Percentiles rank a stretch among this genome's conserved stretches.
Evolutionary conservation across 1,140 invertebrate species (phyloP).

Genomic region (Phenacoccus solenopsis): DNA sequence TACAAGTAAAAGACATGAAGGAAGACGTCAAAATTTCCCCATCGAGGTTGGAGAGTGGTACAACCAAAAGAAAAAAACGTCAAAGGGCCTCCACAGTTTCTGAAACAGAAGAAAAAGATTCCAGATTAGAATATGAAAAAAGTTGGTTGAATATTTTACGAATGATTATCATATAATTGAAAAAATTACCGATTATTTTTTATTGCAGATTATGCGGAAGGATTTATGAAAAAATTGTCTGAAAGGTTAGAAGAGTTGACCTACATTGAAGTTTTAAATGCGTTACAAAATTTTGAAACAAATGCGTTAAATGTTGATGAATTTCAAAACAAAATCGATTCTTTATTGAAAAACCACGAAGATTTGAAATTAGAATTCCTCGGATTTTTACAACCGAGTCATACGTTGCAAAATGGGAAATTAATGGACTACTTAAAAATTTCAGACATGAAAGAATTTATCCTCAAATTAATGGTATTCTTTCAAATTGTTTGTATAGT

Average conservation of each 20-base stretch:
- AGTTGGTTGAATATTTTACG: neutral
- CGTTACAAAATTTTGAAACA: neutral
- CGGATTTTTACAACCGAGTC: neutral
- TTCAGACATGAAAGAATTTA: neutral
- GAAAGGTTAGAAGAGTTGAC: neutral
- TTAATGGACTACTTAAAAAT: neutral
- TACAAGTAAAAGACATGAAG: neutral
- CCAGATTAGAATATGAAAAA: neutral
- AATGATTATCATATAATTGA: neutral
- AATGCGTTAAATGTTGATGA: neutral
- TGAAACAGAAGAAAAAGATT: neutral
- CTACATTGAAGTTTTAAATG: neutral
- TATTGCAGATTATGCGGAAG: neutral
- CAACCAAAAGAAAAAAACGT: neutral
- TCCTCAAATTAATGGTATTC: constrained; percentile 3
- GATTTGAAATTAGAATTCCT: neutral
- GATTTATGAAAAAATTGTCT: neutral
- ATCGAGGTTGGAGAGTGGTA: neutral
- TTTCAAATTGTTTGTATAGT: neutral
- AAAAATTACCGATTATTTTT: neutral
- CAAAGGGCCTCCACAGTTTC: neutral
- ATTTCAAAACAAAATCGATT: neutral
- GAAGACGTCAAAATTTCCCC: neutral
- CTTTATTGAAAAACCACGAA: neutral
- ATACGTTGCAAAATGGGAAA: neutral